Conservation (phyloP, 2,888 invertebrate genomes). For the Pammene fasciana region DNA sequence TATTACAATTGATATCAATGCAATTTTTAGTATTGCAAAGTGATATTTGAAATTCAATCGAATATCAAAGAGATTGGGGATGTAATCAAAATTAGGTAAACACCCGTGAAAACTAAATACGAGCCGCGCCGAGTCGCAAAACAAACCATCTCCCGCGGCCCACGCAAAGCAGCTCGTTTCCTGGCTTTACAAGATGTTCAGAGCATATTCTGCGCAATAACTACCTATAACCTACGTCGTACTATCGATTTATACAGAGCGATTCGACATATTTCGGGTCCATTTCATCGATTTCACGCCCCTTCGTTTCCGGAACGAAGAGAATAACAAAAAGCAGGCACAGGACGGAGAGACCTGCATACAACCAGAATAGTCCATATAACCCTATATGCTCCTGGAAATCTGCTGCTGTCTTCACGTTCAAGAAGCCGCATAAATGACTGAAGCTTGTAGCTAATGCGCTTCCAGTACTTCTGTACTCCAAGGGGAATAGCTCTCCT, state of each 20-base stretch:
- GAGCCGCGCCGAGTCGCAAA: too few relatives aligned
- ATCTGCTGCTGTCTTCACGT: slow-evolving; percentile 92
- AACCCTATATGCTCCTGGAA: slow-evolving; percentile 88
- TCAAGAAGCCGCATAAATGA: slow-evolving; percentile 93
- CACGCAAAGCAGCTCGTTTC: too few relatives aligned
- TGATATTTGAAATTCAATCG: not conserved
- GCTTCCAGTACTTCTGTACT: slow-evolving; percentile 87
- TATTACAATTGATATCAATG: not conserved
- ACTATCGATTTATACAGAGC: slow-evolving; percentile 81
- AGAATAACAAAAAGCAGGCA: slow-evolving; percentile 92
- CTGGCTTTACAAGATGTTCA: not conserved
- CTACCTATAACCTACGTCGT: slow-evolving; percentile 17
- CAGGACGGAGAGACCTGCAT: slow-evolving; percentile 90
- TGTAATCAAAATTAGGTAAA: not conserved
- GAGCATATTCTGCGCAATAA: slow-evolving; percentile 20
- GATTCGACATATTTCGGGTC: slow-evolving; percentile 86
- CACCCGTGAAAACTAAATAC: too few relatives aligned
- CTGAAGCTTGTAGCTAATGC: slow-evolving; percentile 91
- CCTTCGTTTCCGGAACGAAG: slow-evolving; percentile 95
- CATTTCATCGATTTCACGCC: slow-evolving; percentile 94
- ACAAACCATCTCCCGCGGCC: too few relatives aligned
- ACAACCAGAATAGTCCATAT: slow-evolving; percentile 94
- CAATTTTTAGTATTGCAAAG: slow-evolving; percentile 3
- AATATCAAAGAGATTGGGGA: not conserved
- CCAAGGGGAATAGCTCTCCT: slow-evolving; percentile 88